Base-by-base conservation (phyloP, 1,140 invertebrate species). In the Neodiprion fabricii region DNA sequence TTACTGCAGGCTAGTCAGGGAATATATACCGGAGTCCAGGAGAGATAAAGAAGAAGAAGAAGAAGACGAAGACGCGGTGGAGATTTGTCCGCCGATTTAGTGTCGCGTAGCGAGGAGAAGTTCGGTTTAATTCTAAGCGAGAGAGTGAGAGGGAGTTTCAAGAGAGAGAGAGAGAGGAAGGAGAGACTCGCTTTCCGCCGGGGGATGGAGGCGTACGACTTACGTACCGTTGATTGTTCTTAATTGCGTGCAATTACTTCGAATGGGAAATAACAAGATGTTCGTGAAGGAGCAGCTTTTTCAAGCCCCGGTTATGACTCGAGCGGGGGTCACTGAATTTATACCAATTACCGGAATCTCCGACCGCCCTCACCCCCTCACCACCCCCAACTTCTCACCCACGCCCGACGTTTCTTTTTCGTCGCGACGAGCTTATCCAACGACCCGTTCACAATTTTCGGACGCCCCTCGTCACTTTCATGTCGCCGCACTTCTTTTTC, bases 201-300 rank as follows among this genome's bases (percentile, higher is more conserved):
- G 53, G 53, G n/a, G 53, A 8, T 61, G 53, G 53, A 61, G 53
- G 53, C 53, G 53, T 17, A 61, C 53, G n/a, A 61, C 53, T 61
- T 61, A 61, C 53, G 53, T 61, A 61, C 53, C 53, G 53, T 61
- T 61, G n/a, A 61, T 61, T 61, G 53, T 61, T 61, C 53, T 17
- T 61, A 61, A 61, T 61, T 61, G 53, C 53, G 53, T 61, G 53
- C 53, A 61, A 61, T 61, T 61, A 61, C 53, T 61, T 61, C 53
- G 53, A 61, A 61, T 61, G 53, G 53, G 53, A 61, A 61, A 61
- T 61, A 61, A 61, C 53, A 61, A 61, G 53, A 61, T 61, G 53
- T 17, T 61, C n/a, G 53, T 61, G n/a, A 61, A 61, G n/a, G 53
- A 61, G 53, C 53, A 61, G 53, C 11, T 61, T 61, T 61, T 61